phyloP scores from a whole-genome alignment of 1,140 invertebrate species.

The Drosophila truncata region DNA sequence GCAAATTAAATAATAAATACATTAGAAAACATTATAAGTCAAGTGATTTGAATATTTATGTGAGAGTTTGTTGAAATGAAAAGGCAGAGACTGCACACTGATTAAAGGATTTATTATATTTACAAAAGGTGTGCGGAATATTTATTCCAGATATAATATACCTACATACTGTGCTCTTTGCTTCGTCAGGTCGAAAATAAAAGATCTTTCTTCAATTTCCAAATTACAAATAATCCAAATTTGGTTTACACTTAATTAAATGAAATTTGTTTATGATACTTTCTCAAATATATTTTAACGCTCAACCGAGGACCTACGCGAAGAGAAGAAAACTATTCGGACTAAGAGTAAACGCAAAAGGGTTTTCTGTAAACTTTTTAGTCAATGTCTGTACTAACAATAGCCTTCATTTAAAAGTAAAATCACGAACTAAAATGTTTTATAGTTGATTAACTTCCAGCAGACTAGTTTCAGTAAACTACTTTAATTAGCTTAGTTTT shows the following conservation, averaged over 20 bases:
- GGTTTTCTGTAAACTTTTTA: not conserved
- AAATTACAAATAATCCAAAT: not conserved
- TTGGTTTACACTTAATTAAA: not conserved
- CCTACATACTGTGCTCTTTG: not conserved
- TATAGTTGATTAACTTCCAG: not conserved
- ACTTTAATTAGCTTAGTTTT: not conserved
- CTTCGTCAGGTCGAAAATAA: not conserved
- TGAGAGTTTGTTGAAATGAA: slow-evolving; percentile 5
- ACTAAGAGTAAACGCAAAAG: no score
- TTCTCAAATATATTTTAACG: not conserved
- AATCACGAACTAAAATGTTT: not conserved
- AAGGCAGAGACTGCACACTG: slow-evolving; percentile 1
- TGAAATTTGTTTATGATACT: not conserved
- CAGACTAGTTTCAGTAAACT: not conserved
- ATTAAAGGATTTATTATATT: slow-evolving; percentile 3
- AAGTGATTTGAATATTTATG: not conserved
- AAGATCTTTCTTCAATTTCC: not conserved
- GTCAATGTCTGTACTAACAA: not conserved
- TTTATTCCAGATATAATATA: not conserved
- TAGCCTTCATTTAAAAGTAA: not conserved
- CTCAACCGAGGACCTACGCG: not conserved
- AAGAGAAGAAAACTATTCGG: not conserved
- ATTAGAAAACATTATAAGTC: slow-evolving; percentile 2
- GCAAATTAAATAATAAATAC: slow-evolving; percentile 5
- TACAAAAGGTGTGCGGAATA: not conserved